Evolutionary conservation across 1,140 invertebrate genomes (phyloP), one percentile per base, ranked within the genome.

Genomic region (Nixonia krombeini): DNA sequence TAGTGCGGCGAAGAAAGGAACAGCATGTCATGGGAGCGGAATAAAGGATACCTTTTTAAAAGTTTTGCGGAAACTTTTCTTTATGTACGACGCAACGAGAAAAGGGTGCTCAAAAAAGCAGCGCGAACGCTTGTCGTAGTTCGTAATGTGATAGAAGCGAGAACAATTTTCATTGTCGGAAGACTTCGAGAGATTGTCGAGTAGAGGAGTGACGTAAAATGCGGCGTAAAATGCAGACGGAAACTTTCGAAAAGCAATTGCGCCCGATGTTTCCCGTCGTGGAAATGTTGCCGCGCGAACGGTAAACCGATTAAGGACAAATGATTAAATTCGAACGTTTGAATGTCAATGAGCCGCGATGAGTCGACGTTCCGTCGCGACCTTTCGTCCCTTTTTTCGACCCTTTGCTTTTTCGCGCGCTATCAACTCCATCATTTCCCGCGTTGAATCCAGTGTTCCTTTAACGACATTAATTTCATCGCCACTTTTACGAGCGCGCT

Each of bases 1-100:
- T 2, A 35, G 6, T 35, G 7, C 10, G n/a, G n/a, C n/a, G 7
- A 21, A 15, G 44, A 26, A 35, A 13, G 33, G 33, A 13, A 9
- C 29, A 31, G 28, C 53, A 25, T 55, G 44, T 58, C 53, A 66
- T 53, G 33, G 37, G 35, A 42, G 42, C 10, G 28, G 50, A 66
- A 66, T 66, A 67, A 67, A 59, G 45, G 45, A 67, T 59, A 61
- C 46, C 51, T 56, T 67, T 55, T 46, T 45, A 59, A 61, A 59
- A 67, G 56, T 59, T 61, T 61, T 8, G 31, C 37, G 44, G 16
- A 38, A 44, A 52, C 52, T 41, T 31, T 56, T 41, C 17, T 57
- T 52, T 51, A 49, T 56, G 50, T 26, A 13, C 15, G 21, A 8
- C 5, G 16, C 37, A 21, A 21, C 15, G 37, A 13, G 37, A 51